phyloP scores from a whole-genome alignment of 2,888 invertebrate species.

The Harmothoe impar region DNA sequence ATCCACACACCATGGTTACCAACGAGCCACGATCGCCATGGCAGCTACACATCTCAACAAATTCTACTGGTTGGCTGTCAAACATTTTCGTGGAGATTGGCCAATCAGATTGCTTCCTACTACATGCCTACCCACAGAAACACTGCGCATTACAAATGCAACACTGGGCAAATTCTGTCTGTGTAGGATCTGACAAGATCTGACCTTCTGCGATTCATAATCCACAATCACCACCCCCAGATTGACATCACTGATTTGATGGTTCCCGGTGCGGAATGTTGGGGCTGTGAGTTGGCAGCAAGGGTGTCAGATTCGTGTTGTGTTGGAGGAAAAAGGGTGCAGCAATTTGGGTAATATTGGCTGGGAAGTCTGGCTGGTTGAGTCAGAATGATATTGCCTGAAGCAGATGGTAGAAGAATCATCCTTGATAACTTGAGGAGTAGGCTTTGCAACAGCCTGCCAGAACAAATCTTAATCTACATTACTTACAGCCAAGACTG shows the following conservation, averaged over 20 bases:
- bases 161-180: neutral
- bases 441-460: too few species aligned
- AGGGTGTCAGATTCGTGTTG: neutral
- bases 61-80: too few species aligned
- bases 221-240: neutral
- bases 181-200: neutral
- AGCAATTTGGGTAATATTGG: neutral
- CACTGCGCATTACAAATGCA: neutral
- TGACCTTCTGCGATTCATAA: conserved; percentile 7
- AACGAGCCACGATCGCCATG: too few species aligned
- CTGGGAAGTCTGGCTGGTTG: neutral
- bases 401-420: too few species aligned
- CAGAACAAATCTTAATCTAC: too few species aligned
- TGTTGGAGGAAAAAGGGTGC: neutral
- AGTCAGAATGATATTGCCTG: neutral
- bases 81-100: neutral
- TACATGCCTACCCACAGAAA: neutral
- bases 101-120: neutral
- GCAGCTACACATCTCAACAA: too few species aligned
- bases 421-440: too few species aligned
- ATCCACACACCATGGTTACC: too few species aligned
- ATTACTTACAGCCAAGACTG: too few species aligned
- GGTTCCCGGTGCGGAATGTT: neutral
- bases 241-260: neutral
- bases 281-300: neutral